Conservation (phyloP, 2,113 vertebrate genomes). For the Chamaea fasciata region DNA sequence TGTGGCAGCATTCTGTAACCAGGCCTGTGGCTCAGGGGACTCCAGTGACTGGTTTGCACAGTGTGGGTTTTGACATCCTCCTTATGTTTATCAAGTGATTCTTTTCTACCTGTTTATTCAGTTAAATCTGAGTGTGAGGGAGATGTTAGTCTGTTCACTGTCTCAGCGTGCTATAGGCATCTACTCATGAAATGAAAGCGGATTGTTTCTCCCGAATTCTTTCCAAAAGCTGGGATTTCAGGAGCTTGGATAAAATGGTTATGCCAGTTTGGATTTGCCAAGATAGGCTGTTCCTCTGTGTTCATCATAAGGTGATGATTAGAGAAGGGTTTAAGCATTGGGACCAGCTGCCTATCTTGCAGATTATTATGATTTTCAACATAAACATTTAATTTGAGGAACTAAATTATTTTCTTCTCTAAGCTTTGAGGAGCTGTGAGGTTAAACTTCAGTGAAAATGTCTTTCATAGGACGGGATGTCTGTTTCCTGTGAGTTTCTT, state of each 20-base stretch:
- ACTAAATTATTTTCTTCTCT: background rate
- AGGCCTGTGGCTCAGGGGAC: background rate
- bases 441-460: background rate
- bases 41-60: background rate
- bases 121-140: background rate
- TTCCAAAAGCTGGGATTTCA: background rate
- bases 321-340: background rate
- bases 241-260: background rate
- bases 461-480: background rate
- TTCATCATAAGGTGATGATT: background rate
- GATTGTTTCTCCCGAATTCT: background rate
- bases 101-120: background rate
- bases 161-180: background rate
- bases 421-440: background rate
- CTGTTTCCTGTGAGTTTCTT: background rate
- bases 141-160: background rate
- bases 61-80: background rate
- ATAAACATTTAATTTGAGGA: background rate
- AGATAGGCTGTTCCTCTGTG: background rate
- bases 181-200: background rate
- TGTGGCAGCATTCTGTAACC: background rate
- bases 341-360: background rate
- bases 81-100: background rate
- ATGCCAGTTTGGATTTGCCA: background rate
- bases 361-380: background rate